Conservation (phyloP, 1,140 invertebrate species). For the Acromyrmex echinatior region DNA sequence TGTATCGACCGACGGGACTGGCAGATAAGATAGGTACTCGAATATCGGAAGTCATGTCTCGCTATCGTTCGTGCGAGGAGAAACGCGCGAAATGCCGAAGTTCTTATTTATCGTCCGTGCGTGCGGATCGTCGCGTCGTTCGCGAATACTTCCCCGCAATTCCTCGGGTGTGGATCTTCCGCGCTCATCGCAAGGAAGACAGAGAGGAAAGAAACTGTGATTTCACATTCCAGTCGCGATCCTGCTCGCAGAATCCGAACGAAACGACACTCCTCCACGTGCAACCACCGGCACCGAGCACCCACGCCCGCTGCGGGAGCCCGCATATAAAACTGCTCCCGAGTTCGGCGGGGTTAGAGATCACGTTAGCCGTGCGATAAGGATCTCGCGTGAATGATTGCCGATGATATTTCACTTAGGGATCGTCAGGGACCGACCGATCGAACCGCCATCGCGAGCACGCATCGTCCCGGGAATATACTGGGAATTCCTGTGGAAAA, state of each 20-base stretch:
- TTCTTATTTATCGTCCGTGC: constrained; percentile 66
- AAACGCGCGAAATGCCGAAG: constrained; percentile 74
- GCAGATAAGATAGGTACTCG: constrained; percentile 40
- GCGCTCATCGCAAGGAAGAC: background rate
- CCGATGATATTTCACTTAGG: constrained; percentile 79
- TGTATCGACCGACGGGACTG: constrained; percentile 1
- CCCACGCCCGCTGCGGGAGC: constrained; percentile 65
- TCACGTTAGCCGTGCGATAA: constrained; percentile 73
- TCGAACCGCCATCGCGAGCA: constrained; percentile 35
- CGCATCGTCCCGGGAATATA: constrained; percentile 19
- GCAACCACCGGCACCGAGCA: constrained; percentile 41
- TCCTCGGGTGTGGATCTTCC: background rate
- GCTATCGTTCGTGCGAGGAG: constrained; percentile 66
- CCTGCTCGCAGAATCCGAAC: constrained; percentile 66
- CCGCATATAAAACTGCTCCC: constrained; percentile 77
- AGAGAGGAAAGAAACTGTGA: constrained; percentile 32
- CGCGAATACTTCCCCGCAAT: constrained; percentile 67
- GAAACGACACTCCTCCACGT: constrained; percentile 41
- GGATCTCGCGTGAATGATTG: constrained; percentile 76
- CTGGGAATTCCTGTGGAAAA: constrained; percentile 65
- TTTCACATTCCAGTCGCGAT: constrained; percentile 76
- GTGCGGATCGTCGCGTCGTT: background rate
- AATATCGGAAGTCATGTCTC: constrained; percentile 59
- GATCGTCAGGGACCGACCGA: constrained; percentile 70
- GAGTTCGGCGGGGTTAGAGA: constrained; percentile 74